A percentile compares a stretch with the other conserved stretches of the same genome.
These are phyloP conservation scores for Halictus quadricinctus DNA, from an alignment of 2,888 invertebrate species.

Conservation along the genomic window DNA sequence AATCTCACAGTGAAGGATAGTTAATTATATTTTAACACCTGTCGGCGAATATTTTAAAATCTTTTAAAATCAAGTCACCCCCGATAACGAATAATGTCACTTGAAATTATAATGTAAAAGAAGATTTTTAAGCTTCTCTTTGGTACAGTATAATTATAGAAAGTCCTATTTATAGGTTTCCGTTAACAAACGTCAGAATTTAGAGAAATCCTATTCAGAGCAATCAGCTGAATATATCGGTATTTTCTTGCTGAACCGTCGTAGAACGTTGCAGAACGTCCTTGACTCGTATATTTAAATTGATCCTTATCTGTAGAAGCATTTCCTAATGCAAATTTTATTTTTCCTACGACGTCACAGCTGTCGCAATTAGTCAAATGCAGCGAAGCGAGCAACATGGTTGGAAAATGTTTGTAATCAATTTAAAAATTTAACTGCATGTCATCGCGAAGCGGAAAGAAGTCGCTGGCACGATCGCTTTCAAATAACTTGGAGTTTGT, in stretches of 20 bases:
- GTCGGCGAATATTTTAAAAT: too few species aligned
- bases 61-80: too few species aligned
- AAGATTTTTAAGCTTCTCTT: too few species aligned
- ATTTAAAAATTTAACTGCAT: neutral
- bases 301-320: neutral
- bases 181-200: too few species aligned
- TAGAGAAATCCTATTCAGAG: conserved; percentile 14
- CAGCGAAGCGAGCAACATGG: neutral
- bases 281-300: conserved; percentile 15
- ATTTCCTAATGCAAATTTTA: neutral
- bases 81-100: too few species aligned
- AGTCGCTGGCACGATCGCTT: neutral
- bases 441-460: neutral
- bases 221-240: conserved; percentile 69
- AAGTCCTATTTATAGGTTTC: too few species aligned
- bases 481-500: neutral
- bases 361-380: too few species aligned
- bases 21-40: neutral
- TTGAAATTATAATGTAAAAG: too few species aligned
- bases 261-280: conserved; percentile 2
- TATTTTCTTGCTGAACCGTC: conserved; percentile 55
- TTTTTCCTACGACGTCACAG: neutral
- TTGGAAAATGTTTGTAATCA: neutral
- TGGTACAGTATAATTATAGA: too few species aligned
- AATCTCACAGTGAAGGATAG: neutral